Percentiles rank a stretch among this genome's conserved stretches.
phyloP scores from a whole-genome alignment of 1,140 invertebrate species.

The Drosophila oshimai region DNA sequence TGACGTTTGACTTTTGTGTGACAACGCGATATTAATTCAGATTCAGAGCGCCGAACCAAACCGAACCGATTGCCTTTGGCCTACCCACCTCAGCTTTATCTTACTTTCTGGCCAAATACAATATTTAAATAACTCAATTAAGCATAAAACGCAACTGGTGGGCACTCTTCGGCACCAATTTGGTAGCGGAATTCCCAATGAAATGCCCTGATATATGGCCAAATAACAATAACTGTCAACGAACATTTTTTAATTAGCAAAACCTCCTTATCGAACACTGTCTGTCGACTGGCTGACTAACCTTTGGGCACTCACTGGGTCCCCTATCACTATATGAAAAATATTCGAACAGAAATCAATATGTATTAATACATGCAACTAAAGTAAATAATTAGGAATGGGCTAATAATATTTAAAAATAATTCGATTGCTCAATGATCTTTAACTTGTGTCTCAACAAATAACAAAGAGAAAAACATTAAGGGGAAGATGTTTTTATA shows the following conservation, averaged over 20 bases:
- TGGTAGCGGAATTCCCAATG: slow-evolving; percentile 72
- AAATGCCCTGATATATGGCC: slow-evolving; percentile 78
- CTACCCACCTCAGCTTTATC: slow-evolving; percentile 24
- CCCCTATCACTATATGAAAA: slow-evolving; percentile 45
- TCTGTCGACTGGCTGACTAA: slow-evolving; percentile 22
- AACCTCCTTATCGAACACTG: slow-evolving; percentile 20
- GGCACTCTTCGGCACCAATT: slow-evolving; percentile 57
- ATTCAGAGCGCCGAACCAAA: slow-evolving; percentile 24
- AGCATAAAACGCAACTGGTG: slow-evolving; percentile 77
- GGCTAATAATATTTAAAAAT: neutral
- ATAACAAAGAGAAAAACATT: too few relatives aligned
- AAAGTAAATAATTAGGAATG: slow-evolving; percentile 44
- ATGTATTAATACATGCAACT: slow-evolving; percentile 53
- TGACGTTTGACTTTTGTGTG: slow-evolving; percentile 79
- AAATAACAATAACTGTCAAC: slow-evolving; percentile 78
- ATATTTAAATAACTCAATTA: slow-evolving; percentile 81
- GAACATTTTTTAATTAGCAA: slow-evolving; percentile 76
- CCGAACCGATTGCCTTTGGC: slow-evolving; percentile 24
- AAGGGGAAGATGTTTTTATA: too few relatives aligned
- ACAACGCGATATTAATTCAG: slow-evolving; percentile 77
- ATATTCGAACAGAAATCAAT: slow-evolving; percentile 32
- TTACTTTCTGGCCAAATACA: slow-evolving; percentile 66
- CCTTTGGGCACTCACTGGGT: slow-evolving; percentile 27
- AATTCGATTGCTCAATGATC: neutral
- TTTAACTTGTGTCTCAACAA: too few relatives aligned